Percentiles rank a stretch among this genome's conserved stretches.
Conservation (phyloP, 2,797 vertebrate species). For the Tragopan temminckii region DNA sequence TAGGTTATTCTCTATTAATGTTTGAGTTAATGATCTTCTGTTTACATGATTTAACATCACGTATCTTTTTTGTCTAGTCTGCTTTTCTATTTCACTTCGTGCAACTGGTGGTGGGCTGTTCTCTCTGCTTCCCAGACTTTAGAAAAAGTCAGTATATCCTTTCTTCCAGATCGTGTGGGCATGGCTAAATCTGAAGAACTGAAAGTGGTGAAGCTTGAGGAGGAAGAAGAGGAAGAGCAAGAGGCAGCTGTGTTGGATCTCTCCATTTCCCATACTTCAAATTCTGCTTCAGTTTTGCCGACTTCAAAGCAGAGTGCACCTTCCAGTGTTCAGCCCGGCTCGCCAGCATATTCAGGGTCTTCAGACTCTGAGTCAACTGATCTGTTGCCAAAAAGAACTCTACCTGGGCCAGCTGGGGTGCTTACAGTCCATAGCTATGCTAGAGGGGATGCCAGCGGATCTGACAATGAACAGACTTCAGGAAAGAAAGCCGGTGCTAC, state of each 20-base stretch:
- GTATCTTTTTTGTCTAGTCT: neutral
- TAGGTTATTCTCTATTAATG: neutral
- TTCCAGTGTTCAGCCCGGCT: conserved; percentile 68
- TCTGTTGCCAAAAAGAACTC: conserved; percentile 84
- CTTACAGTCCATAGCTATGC: conserved; percentile 93
- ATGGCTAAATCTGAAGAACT: conserved; percentile 81
- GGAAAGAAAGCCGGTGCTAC: conserved; percentile 74
- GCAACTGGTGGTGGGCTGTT: neutral
- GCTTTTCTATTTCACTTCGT: neutral
- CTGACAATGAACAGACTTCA: neutral
- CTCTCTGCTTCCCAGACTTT: neutral
- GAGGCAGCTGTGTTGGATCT: conserved; percentile 82
- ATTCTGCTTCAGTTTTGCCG: conserved; percentile 47
- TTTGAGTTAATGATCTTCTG: neutral
- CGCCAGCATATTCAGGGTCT: conserved; percentile 72
- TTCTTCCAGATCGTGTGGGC: conserved; percentile 75
- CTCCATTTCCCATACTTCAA: conserved; percentile 77
- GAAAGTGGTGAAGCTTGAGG: conserved; percentile 80
- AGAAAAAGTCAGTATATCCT: neutral
- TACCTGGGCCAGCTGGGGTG: conserved; percentile 85
- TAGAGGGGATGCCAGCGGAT: conserved; percentile 74
- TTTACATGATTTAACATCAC: neutral
- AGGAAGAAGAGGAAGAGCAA: conserved; percentile 73
- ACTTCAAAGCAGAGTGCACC: conserved; percentile 58
- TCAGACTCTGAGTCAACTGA: conserved; percentile 89